Conservation (phyloP, 1,140 invertebrate species). For the Belonocnema kinseyi region DNA sequence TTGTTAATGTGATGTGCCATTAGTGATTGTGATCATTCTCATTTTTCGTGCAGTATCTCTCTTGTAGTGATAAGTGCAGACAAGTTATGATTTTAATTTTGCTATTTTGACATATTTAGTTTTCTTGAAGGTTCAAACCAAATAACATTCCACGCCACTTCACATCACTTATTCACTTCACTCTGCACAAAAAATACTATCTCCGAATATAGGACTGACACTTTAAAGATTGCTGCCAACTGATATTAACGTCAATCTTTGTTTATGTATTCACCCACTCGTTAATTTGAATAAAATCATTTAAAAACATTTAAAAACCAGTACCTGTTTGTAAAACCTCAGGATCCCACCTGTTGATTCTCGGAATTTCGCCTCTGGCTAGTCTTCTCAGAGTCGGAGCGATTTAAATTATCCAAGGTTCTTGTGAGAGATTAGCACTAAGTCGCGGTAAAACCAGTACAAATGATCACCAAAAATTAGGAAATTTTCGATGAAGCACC, state of each 20-base stretch:
- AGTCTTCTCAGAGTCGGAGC: slow-evolving; percentile 26
- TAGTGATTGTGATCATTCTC: too few relatives aligned
- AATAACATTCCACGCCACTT: too few relatives aligned
- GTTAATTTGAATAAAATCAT: slow-evolving; percentile 19
- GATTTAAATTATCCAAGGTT: slow-evolving; percentile 26
- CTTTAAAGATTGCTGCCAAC: background rate
- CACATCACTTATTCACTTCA: too few relatives aligned
- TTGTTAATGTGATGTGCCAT: too few relatives aligned
- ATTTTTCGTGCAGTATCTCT: too few relatives aligned
- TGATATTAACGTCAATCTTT: slow-evolving; percentile 9
- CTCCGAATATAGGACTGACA: too few relatives aligned
- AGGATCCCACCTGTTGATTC: slow-evolving; percentile 68
- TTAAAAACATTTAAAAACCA: slow-evolving; percentile 11
- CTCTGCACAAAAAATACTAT: too few relatives aligned
- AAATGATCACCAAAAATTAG: slow-evolving; percentile 11
- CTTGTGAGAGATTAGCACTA: slow-evolving; percentile 16
- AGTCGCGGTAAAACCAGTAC: slow-evolving; percentile 21
- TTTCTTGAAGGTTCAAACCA: too few relatives aligned
- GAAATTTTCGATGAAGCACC: background rate
- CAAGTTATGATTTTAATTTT: too few relatives aligned
- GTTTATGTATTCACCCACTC: slow-evolving; percentile 19
- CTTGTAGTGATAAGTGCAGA: too few relatives aligned
- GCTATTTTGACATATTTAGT: too few relatives aligned
- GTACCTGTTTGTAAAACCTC: slow-evolving; percentile 58
- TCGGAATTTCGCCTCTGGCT: slow-evolving; percentile 28